Percentiles rank a stretch among this genome's conserved stretches.
phyloP scores from a whole-genome alignment of 2,888 invertebrate species.

The Nephrotoma flavescens region DNA sequence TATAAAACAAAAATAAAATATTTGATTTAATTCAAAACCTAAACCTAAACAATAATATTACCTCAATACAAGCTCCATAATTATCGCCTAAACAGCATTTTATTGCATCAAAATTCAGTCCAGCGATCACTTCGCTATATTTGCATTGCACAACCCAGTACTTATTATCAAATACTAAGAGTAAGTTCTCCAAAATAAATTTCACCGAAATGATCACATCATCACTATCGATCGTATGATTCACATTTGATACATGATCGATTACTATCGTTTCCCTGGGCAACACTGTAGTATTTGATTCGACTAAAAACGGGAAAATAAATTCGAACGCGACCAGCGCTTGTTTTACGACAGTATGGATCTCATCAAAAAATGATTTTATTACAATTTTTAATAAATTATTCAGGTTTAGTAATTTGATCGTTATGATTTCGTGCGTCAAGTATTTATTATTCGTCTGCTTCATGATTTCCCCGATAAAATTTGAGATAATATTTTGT shows the following conservation, averaged over 20 bases:
- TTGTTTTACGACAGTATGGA: constrained; percentile 33
- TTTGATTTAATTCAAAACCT: neutral
- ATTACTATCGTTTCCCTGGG: neutral
- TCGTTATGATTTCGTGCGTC: neutral
- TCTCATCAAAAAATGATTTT: constrained; percentile 26
- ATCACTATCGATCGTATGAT: neutral
- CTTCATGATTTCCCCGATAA: constrained; percentile 14
- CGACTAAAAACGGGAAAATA: constrained; percentile 25
- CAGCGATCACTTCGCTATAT: constrained; percentile 33
- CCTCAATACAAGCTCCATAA: constrained; percentile 29
- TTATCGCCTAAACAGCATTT: constrained; percentile 24
- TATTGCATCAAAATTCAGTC: constrained; percentile 29
- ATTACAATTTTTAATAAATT: constrained; percentile 8
- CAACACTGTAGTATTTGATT: neutral
- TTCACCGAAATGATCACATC: neutral
- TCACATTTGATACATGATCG: neutral
- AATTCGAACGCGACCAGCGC: constrained; percentile 31
- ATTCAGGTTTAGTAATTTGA: constrained; percentile 5
- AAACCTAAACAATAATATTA: constrained; percentile 18
- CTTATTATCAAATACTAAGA: constrained; percentile 26
- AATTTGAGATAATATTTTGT: constrained; percentile 29
- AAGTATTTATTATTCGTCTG: constrained; percentile 4
- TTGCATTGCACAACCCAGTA: constrained; percentile 35
- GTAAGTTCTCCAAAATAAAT: neutral
- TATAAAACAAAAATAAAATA: neutral